Evolutionary conservation across 2,113 vertebrate genomes (phyloP).

Genomic region (Caranx ignobilis): DNA sequence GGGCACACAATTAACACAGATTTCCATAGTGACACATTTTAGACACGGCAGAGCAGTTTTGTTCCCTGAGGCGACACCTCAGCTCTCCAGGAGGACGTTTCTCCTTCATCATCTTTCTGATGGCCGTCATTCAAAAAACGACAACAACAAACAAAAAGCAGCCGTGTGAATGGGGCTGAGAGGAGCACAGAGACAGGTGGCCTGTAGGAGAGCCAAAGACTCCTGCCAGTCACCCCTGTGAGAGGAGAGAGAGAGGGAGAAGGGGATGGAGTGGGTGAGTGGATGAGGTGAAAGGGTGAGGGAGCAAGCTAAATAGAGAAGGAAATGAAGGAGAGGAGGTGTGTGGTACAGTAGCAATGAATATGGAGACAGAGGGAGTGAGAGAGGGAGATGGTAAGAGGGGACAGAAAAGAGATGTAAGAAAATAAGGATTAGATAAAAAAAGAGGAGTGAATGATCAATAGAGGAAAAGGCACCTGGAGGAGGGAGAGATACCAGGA

Average conservation of each 20-base stretch:
- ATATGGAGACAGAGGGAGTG: conserved; percentile 22
- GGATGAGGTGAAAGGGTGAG: conserved; percentile 29
- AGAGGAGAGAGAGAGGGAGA: conserved; percentile 6
- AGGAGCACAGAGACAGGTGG: conserved; percentile 64
- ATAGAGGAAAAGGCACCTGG: conserved; percentile 27
- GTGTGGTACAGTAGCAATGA: not conserved
- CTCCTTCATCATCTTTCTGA: conserved; percentile 30
- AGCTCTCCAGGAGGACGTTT: not conserved
- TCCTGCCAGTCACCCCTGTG: conserved; percentile 62
- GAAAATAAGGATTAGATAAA: conserved; percentile 23
- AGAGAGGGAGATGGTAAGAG: conserved; percentile 7
- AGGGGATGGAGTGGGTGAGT: not conserved
- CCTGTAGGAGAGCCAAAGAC: conserved; percentile 56
- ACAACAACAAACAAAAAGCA: not conserved
- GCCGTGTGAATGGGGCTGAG: conserved; percentile 47
- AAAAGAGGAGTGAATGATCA: conserved; percentile 29
- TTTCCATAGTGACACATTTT: conserved; percentile 51
- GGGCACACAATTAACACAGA: conserved; percentile 17
- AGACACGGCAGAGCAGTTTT: conserved; percentile 31
- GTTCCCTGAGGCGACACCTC: conserved; percentile 18
- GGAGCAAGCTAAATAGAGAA: conserved; percentile 1
- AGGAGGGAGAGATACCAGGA: conserved; percentile 15
- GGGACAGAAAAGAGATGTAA: conserved; percentile 11
- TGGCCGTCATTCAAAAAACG: conserved; percentile 52
- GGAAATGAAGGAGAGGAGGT: not conserved